Evolutionary conservation across 1,140 invertebrate species (phyloP), one percentile per base, ranked within the genome.

Genomic region (Goniozus legneri): DNA sequence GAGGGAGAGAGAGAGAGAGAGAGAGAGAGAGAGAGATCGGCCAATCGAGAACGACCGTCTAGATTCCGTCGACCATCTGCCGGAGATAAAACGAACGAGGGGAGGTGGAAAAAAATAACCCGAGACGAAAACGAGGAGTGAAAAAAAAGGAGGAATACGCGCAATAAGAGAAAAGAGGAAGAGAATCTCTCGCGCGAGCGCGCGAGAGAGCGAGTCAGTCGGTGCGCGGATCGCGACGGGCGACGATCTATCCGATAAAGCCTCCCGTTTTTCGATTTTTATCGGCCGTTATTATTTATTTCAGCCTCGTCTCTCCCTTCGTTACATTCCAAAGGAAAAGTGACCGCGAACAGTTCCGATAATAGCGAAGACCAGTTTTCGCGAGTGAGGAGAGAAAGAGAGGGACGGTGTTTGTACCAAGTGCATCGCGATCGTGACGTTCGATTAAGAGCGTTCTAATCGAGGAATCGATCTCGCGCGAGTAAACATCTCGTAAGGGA

Each of bases 1-100:
- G 3, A 22, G 8, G 19, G 21, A 19, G 34, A 37, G 10, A 31
- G 6, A 12, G 14, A 44, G 20, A 22, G 10, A 42, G 18, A 34
- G 14, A 37, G 10, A 31, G 19, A 30, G 13, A 30, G 16, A 14
- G n/a, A 30, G 20, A 22, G 8, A 37, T 6, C 20, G 39, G 22
- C 21, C 10, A 15, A 10, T 24, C 12, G 15, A 31, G 20, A 22
- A 39, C 14, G 12, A 14, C 14, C 3, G n/a, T n/a, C n/a, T n/a
- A n/a, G n/a, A n/a, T 30, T 18, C 47, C 33, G 18, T 14, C 13
- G 34, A 34, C 31, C 30, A 37, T 49, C 42, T 32, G 41, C 44
- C 18, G 34, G 37, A 33, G 24, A 32, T 30, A 21, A n/a, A 41
- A 37, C 32, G 18, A 35, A 41, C 30, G 15, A 37, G 24, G 12